Evolutionary conservation across 2,797 vertebrate species (phyloP), one percentile per base, ranked within the genome.

Genomic region (Cyclura pinguis): DNA sequence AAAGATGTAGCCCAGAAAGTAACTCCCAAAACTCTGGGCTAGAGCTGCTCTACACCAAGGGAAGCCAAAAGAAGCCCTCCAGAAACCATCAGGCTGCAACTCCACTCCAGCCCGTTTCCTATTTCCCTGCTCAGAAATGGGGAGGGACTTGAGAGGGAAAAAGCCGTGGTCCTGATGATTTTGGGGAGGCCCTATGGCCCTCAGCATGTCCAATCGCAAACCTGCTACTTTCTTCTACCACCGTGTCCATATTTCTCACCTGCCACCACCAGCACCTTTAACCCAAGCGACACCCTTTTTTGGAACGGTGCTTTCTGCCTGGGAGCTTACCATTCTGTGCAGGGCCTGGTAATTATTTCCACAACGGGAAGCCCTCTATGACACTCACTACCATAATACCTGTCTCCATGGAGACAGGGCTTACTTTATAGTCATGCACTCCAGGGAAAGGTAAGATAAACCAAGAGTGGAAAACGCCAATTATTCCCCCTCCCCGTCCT

Each of bases 291-390:
- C 20, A 9, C 74, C 38, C 47, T 47, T 27, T 47, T 27, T 42
- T 24, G 22, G 22, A 4, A 47, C 0, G 42, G 2, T 32, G 55
- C 69, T 92, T 85, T 91, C 92, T 92, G 88, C 89, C 92, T 22
- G 74, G 84, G 92, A 92, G 90, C 89, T 92, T 92, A 52, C 14
- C 20, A 93, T 93, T 94, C 92, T 92, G 81, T 82, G 62, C 90
- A 93, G 87, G 84, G 86, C 27, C 90, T 57, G 72, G 29, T 93
- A 91, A 93, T 93, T 94, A 47, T 93, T 87, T 91, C 91, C 92
- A 95, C 90, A 93, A 92, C 88, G 94, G 95, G 95, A 95, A 96
- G 91, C 89, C 87, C 88, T 92, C 93, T 92, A 88, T 94, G 93
- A 92, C 89, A 91, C 88, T 95, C 94, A 92, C 94, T 91, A 92